Conservation (phyloP, 2,113 vertebrate species). For the Gasterosteus nipponicus region DNA sequence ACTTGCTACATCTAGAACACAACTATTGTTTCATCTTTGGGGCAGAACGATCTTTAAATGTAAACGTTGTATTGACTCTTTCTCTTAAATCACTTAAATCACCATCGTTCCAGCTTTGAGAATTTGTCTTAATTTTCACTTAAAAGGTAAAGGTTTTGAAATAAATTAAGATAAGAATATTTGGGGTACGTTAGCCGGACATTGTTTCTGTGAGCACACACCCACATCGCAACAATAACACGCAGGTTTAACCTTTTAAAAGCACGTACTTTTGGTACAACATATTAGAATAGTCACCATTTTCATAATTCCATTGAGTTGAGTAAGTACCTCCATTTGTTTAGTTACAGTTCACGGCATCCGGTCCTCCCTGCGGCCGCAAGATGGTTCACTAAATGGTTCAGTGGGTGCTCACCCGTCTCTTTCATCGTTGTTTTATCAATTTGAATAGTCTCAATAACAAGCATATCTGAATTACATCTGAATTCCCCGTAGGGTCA, state of each 20-base stretch:
- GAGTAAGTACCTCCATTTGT: neutral
- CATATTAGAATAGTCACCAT: neutral
- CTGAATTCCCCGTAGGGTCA: neutral
- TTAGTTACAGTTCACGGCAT: neutral
- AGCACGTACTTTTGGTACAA: no score
- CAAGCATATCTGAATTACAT: slow-evolving; percentile 10
- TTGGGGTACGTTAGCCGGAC: neutral
- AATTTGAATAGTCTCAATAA: neutral
- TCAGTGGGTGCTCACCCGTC: neutral
- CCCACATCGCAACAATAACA: neutral
- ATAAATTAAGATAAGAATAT: neutral
- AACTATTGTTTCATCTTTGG: neutral
- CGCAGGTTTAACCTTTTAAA: no score
- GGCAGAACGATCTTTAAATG: neutral
- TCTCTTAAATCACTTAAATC: neutral
- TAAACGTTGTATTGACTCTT: neutral
- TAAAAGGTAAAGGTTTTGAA: neutral
- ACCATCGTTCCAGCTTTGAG: no score
- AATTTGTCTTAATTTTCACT: neutral
- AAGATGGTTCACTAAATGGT: neutral
- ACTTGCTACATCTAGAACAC: neutral
- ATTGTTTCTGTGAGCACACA: neutral
- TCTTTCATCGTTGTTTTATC: neutral
- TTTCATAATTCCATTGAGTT: neutral
- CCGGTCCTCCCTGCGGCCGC: neutral